These are phyloP conservation scores for Psephotus haematonotus DNA, from an alignment of 2,113 vertebrate species.

Conservation along the genomic window DNA sequence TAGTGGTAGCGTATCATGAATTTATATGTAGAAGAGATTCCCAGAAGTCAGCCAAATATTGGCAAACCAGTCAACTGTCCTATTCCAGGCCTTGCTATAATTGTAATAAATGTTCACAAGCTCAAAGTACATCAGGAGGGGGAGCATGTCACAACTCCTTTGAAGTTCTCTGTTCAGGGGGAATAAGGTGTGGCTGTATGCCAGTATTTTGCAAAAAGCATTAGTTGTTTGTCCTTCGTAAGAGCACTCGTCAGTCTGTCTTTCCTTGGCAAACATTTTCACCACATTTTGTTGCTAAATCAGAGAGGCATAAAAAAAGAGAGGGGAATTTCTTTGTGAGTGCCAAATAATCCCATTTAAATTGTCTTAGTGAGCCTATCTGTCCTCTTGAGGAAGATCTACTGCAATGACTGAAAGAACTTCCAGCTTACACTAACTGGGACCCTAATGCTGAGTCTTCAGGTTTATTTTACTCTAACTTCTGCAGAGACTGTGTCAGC, in stretches of 20 bases:
- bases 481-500: not conserved
- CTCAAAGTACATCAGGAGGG: not conserved
- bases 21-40: not conserved
- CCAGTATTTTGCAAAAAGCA: not conserved
- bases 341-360: not conserved
- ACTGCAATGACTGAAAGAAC: not conserved
- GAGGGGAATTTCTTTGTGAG: not conserved
- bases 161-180: not conserved
- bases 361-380: not conserved
- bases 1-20: not conserved
- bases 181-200: not conserved
- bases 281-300: not conserved
- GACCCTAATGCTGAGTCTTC: not conserved
- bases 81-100: not conserved
- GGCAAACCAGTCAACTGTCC: not conserved
- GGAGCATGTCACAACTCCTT: not conserved
- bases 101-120: not conserved
- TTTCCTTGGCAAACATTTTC: slow-evolving; percentile 41
- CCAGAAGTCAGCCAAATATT: not conserved
- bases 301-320: not conserved
- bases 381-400: not conserved
- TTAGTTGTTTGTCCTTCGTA: not conserved
- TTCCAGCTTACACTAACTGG: not conserved
- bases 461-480: not conserved
- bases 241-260: not conserved